Base-by-base conservation (phyloP, 92 coral and sea anemone genomes). In the Siderastrea siderea region DNA sequence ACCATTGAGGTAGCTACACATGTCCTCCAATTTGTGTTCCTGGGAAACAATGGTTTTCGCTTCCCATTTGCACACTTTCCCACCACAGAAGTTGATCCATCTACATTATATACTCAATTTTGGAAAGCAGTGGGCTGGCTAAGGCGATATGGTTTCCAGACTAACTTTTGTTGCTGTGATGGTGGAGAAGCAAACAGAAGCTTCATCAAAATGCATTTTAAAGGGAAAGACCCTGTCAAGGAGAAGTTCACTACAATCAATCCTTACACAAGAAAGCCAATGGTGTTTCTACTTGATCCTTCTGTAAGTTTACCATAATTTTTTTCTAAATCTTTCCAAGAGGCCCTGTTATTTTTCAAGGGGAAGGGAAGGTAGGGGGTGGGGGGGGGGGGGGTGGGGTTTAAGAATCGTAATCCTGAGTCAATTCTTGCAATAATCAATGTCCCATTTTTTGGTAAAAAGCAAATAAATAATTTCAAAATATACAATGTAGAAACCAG, bases 21-120 rank as follows among this genome's bases (percentile, higher is more conserved):
- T 69, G 93, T 93, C 13, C 78, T 90, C 0, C 96, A 90, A 68
- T 90, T 93, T 69, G 93, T 89, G 12, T 89, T 93, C 45, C 38
- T 86, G 11, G 78, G 91, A 7, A 66, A 89, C 55, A 68, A 57
- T 58, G 95, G 93, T 1, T 93, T 93, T 78, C 63, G 92, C 15
- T 88, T 88, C 74, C 92, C 95, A 12, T 92, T 92, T 70, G 82
- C 90, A 14, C 95, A 92, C 59, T 92, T 62, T 2, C 92, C 95
- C 43, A 84, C 90, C 3, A 91, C 60, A 72, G 86, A 87, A 46
- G 89, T 80, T 7, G 86, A 82, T 12, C 74, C 77, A 19, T 78
- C 88, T 1, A 44, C 91, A 10, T 44, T 88, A 12, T 91, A 82
- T 52, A 61, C 73, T 16, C 17, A 45, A 10, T 91, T 82, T 74